Percentiles rank a stretch among this genome's conserved stretches.
These are phyloP conservation scores for Biston stratarius DNA, from an alignment of 2,888 invertebrate genomes.

Conservation along the genomic window DNA sequence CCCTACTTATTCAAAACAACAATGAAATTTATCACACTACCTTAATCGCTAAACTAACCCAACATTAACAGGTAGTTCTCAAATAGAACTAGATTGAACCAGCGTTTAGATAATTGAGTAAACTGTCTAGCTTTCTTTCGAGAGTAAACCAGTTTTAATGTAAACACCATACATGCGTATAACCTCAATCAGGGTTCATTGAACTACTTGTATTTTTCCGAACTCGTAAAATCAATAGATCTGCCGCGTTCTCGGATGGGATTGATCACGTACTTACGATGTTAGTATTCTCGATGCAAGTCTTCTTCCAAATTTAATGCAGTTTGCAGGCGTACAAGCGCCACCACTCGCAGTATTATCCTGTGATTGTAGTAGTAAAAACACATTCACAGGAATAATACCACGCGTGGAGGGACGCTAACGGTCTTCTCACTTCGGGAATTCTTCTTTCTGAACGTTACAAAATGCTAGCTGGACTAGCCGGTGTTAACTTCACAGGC, in stretches of 20 bases:
- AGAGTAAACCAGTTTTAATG: slow-evolving; percentile 45
- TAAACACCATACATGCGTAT: slow-evolving; percentile 60
- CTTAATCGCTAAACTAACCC: no score
- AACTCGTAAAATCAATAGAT: slow-evolving; percentile 44
- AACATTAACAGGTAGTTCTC: no score
- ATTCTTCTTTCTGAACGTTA: slow-evolving; percentile 17
- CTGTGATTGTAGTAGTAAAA: slow-evolving; percentile 90
- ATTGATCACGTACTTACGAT: slow-evolving; percentile 27
- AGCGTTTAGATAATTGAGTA: slow-evolving; percentile 28
- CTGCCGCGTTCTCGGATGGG: slow-evolving; percentile 32
- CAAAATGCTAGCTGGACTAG: background rate
- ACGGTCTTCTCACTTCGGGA: slow-evolving; percentile 39
- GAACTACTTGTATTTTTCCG: slow-evolving; percentile 67
- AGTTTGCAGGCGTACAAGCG: slow-evolving; percentile 47
- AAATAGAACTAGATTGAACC: slow-evolving; percentile 16
- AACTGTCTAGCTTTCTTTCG: slow-evolving; percentile 37
- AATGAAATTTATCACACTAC: no score
- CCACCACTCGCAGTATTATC: slow-evolving; percentile 93
- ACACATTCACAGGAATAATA: slow-evolving; percentile 92
- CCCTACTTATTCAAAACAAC: no score
- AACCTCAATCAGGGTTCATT: slow-evolving; percentile 74
- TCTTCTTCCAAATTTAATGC: slow-evolving; percentile 9
- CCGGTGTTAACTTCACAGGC: no score
- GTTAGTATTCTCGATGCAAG: slow-evolving; percentile 21
- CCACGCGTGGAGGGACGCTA: slow-evolving; percentile 83